Evolutionary conservation across 1,140 invertebrate species (phyloP), one percentile per base, ranked within the genome.

Genomic region (Brachionus sp.): DNA sequence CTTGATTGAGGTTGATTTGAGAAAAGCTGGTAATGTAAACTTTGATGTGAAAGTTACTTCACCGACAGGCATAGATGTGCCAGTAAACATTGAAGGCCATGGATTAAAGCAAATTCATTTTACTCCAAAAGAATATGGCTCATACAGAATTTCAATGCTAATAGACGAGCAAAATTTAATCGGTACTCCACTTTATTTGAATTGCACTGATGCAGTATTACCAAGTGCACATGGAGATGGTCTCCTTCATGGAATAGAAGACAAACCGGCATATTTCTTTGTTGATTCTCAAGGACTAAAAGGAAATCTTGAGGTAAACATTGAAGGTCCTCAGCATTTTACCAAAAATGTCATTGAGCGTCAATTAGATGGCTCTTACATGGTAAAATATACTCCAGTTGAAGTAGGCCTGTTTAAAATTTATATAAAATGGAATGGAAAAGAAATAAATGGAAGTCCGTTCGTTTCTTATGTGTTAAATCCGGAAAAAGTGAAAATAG

Each of bases 351-450:
- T 89, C 53, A 86, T 88, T 84, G 90, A 87, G 87, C 89, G 87
- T 46, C 90, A 91, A 86, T 90, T 90, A 12, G 88, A 90, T 84
- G 91, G 91, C 16, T 86, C 90, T 25, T 92, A 90, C 88, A 90
- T 91, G 82, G 92, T 93, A 5, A 91, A 91, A 2, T 94, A 93
- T 85, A 88, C 91, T 0, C 93, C 93, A 1, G 89, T 90, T 2
- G 92, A 93, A 87, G 91, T 93, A 10, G 94, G 94, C 5, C 88
- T 92, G 10, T 94, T 93, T 87, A 92, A 93, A 86, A 90, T 94
- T 4, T 88, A 90, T 84, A 90, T 94, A 3, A 91, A 91, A 13
- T 94, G 93, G 90, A 93, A 93, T 85, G 92, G 46, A 46, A 35
- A 33, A 19, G 53, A 4, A 46, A 84, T 84, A 86, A 2, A 83